Evolutionary conservation across 2,888 invertebrate species (phyloP).

Genomic region (Masnerella sp.): DNA sequence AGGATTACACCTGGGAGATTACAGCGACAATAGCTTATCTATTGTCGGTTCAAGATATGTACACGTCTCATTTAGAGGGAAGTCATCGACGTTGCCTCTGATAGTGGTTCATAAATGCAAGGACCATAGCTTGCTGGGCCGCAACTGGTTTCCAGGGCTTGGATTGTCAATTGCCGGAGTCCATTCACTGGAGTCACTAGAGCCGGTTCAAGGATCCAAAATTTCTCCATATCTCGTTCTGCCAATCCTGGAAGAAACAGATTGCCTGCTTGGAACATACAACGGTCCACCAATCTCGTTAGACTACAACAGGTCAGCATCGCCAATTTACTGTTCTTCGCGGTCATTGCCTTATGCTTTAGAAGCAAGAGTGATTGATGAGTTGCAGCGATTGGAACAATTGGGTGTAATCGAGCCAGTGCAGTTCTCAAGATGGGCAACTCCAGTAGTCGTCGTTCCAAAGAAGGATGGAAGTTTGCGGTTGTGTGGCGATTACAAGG

Average conservation of each 20-base stretch:
- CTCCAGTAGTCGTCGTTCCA: constrained; percentile 21
- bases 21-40: constrained; percentile 14
- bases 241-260: neutral
- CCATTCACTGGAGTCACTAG: neutral
- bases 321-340: constrained; percentile 6
- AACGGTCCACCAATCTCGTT: constrained; percentile 10
- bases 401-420: constrained; percentile 13
- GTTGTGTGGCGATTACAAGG: constrained; percentile 31
- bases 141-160: constrained; percentile 18
- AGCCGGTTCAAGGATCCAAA: neutral
- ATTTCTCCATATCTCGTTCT: neutral
- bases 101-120: constrained; percentile 25
- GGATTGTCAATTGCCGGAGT: constrained; percentile 15
- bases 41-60: constrained; percentile 12
- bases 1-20: constrained; percentile 14
- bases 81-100: neutral
- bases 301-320: constrained; percentile 3
- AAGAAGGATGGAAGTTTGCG: constrained; percentile 12
- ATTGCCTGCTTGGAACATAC: constrained; percentile 11
- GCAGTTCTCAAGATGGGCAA: constrained; percentile 35
- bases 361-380: constrained; percentile 12
- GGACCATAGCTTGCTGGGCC: constrained; percentile 11
- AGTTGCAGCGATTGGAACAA: constrained; percentile 17
- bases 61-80: constrained; percentile 10
- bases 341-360: constrained; percentile 8